These are phyloP conservation scores for Oscheius sp. DNA, from an alignment of 2,888 invertebrate genomes.

Conservation along the genomic window DNA sequence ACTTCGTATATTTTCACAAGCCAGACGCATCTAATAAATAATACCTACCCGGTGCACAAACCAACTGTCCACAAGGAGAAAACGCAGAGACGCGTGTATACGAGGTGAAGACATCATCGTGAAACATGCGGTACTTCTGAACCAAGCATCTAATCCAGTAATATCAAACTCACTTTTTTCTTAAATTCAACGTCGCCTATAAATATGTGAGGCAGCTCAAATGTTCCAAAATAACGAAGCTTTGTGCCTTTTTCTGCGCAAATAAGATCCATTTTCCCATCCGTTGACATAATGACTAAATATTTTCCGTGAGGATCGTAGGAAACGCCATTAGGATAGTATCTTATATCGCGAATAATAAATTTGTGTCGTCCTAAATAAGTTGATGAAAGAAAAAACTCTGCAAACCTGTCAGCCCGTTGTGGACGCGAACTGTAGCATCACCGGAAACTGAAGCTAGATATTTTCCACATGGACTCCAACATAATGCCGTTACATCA, in stretches of 20 bases:
- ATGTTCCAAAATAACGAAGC: slow-evolving; percentile 48
- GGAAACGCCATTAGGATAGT: slow-evolving; percentile 66
- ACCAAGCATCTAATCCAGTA: slow-evolving; percentile 5
- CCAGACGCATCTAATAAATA: background rate
- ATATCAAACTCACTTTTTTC: slow-evolving; percentile 24
- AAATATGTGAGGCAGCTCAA: slow-evolving; percentile 40
- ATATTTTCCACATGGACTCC: slow-evolving; percentile 60
- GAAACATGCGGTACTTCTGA: slow-evolving; percentile 79
- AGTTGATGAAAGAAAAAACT: background rate
- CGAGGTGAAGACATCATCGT: slow-evolving; percentile 92
- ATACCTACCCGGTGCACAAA: slow-evolving; percentile 84
- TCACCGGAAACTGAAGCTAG: slow-evolving; percentile 66
- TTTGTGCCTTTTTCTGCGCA: slow-evolving; percentile 64
- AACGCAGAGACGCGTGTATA: slow-evolving; percentile 90
- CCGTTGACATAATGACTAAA: slow-evolving; percentile 68
- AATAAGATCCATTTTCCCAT: slow-evolving; percentile 67
- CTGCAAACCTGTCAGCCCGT: slow-evolving; percentile 56
- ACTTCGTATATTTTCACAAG: no score
- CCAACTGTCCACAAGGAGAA: slow-evolving; percentile 88
- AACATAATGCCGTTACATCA: slow-evolving; percentile 68
- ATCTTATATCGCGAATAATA: slow-evolving; percentile 55
- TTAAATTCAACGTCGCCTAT: slow-evolving; percentile 31
- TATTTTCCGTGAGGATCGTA: slow-evolving; percentile 71
- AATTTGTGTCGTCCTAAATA: slow-evolving; percentile 61
- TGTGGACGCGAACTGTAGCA: slow-evolving; percentile 60